These are phyloP conservation scores for Penaeus vannamei DNA, from an alignment of 1,140 invertebrate genomes.

Conservation along the genomic window DNA sequence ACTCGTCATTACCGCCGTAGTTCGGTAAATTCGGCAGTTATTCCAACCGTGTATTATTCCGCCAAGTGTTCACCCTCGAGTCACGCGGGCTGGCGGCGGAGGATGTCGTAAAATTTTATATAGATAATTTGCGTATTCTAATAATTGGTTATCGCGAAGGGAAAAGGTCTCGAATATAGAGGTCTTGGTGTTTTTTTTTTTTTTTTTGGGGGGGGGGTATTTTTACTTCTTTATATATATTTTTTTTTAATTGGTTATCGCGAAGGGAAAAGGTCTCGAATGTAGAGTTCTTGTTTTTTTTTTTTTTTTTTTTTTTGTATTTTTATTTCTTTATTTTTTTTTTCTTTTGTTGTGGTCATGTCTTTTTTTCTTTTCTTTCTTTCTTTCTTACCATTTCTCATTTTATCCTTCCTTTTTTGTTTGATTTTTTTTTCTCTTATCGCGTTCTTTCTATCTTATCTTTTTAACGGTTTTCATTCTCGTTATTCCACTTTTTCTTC, in stretches of 20 bases:
- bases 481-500: too few relatives aligned
- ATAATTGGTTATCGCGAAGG: slow-evolving; percentile 1
- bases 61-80: too few relatives aligned
- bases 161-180: not conserved
- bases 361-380: too few relatives aligned
- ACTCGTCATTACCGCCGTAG: too few relatives aligned
- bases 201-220: not conserved
- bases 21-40: too few relatives aligned
- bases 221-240: not conserved
- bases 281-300: not conserved
- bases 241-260: not conserved
- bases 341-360: not conserved
- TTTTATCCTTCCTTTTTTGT: too few relatives aligned
- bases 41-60: too few relatives aligned
- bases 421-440: too few relatives aligned
- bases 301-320: not conserved
- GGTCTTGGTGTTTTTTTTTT: not conserved
- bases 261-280: not conserved
- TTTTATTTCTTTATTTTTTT: not conserved
- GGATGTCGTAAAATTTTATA: slow-evolving; percentile 36
- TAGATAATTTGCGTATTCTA: slow-evolving; percentile 29
- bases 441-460: too few relatives aligned
- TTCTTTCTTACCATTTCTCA: too few relatives aligned
- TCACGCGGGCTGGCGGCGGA: not conserved
- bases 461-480: too few relatives aligned